phyloP scores from a whole-genome alignment of 2,113 vertebrate species.

The Beaufortia kweichowensis region DNA sequence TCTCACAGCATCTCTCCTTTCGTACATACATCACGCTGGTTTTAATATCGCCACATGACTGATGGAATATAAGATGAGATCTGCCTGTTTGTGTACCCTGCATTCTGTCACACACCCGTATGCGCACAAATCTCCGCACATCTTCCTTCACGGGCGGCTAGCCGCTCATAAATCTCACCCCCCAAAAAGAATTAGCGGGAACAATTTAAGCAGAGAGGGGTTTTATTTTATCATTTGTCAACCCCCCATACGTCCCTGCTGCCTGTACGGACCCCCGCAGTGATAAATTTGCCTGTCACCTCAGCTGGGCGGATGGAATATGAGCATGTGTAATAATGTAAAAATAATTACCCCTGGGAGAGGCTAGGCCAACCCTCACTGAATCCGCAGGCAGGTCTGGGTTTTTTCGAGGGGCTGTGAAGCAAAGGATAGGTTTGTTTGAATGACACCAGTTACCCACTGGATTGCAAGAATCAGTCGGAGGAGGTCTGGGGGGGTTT shows the following conservation, averaged over 20 bases:
- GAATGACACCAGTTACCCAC: conserved; percentile 75
- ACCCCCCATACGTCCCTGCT: conserved; percentile 6
- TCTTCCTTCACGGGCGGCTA: conserved; percentile 71
- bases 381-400: conserved; percentile 58
- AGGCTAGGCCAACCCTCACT: conserved; percentile 50
- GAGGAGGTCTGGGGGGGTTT: conserved; percentile 15
- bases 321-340: conserved; percentile 84
- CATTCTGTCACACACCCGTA: conserved; percentile 60
- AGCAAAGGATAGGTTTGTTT: conserved; percentile 58
- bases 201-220: conserved; percentile 80
- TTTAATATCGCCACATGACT: conserved; percentile 61
- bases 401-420: conserved; percentile 50
- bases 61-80: conserved; percentile 64
- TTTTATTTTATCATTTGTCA: conserved; percentile 85
- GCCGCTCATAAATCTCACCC: conserved; percentile 78
- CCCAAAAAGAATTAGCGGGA: conserved; percentile 78
- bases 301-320: conserved; percentile 74
- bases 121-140: conserved; percentile 64
- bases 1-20: conserved; percentile 13
- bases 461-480: conserved; percentile 62
- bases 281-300: conserved; percentile 84
- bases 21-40: conserved; percentile 36
- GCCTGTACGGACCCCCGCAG: conserved; percentile 63
- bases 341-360: conserved; percentile 83
- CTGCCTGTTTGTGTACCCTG: conserved; percentile 62